Percentiles rank a stretch among this genome's conserved stretches.
These are phyloP conservation scores for Euwallacea similis DNA, from an alignment of 1,140 invertebrate genomes.

Conservation along the genomic window DNA sequence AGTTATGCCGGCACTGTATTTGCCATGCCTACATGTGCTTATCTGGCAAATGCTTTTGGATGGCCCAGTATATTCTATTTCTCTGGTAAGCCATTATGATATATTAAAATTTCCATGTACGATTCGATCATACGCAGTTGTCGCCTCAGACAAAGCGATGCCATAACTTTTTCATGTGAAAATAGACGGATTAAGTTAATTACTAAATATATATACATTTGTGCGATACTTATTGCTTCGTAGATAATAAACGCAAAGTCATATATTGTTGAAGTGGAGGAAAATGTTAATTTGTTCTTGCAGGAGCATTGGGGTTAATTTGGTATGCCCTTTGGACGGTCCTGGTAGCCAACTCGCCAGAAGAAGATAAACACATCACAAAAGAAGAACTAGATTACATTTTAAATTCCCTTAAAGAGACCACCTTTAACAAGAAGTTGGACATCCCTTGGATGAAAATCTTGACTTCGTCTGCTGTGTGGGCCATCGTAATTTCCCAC, in stretches of 20 bases:
- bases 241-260: neutral
- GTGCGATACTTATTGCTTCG: too few species aligned
- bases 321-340: constrained; percentile 73
- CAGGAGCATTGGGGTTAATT: constrained; percentile 66
- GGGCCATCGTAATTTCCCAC: constrained; percentile 88
- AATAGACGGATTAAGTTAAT: too few species aligned
- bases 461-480: constrained; percentile 81
- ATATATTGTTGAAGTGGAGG: neutral
- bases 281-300: constrained; percentile 28
- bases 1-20: constrained; percentile 84
- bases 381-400: constrained; percentile 79
- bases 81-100: constrained; percentile 63
- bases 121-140: too few species aligned
- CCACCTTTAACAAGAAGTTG: neutral
- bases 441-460: constrained; percentile 79
- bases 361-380: constrained; percentile 73
- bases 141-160: too few species aligned
- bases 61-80: constrained; percentile 91
- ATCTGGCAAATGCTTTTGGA: constrained; percentile 72
- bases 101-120: neutral
- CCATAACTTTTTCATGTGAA: too few species aligned
- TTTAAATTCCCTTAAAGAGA: constrained; percentile 54
- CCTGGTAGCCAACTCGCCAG: constrained; percentile 75
- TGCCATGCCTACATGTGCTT: constrained; percentile 73
- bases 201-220: too few species aligned